Percentiles rank a stretch among this genome's conserved stretches.
These are phyloP conservation scores for Tachycineta bicolor DNA, from an alignment of 2,113 vertebrate genomes.

Conservation along the genomic window DNA sequence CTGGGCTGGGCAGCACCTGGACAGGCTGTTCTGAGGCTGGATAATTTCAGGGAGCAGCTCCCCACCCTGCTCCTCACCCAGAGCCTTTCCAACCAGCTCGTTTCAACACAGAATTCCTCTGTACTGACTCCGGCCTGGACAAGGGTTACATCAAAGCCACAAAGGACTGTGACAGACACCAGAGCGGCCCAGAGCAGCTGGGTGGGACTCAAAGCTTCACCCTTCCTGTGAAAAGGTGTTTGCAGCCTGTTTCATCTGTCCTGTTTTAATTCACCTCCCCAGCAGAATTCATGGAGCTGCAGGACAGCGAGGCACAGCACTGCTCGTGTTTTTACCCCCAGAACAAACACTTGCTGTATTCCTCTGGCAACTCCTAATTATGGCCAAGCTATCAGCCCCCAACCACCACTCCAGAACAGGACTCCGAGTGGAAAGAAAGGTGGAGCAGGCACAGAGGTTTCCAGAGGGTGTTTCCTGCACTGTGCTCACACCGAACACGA, in stretches of 20 bases:
- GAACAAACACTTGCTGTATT: neutral
- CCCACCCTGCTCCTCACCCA: neutral
- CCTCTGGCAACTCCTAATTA: neutral
- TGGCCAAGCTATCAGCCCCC: neutral
- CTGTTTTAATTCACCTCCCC: rapidly evolving
- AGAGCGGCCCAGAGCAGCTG: neutral
- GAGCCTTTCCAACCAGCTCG: neutral
- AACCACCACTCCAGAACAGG: neutral
- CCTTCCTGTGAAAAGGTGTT: rapidly evolving
- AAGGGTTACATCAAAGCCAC: rapidly evolving
- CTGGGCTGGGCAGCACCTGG: conserved; percentile 5
- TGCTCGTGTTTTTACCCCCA: neutral
- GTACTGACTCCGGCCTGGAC: neutral
- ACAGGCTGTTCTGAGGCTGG: neutral
- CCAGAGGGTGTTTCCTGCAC: neutral
- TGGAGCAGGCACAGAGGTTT: neutral
- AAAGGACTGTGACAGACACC: neutral
- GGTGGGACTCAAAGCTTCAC: neutral
- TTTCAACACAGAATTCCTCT: neutral
- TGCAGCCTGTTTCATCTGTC: neutral
- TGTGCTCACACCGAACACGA: neutral
- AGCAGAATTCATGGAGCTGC: rapidly evolving
- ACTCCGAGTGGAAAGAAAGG: neutral
- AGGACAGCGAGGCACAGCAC: neutral
- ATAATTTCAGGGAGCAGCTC: neutral